Evolutionary conservation across 2,888 invertebrate species (phyloP).

Genomic region (Cataglyphis rosenhaueri): DNA sequence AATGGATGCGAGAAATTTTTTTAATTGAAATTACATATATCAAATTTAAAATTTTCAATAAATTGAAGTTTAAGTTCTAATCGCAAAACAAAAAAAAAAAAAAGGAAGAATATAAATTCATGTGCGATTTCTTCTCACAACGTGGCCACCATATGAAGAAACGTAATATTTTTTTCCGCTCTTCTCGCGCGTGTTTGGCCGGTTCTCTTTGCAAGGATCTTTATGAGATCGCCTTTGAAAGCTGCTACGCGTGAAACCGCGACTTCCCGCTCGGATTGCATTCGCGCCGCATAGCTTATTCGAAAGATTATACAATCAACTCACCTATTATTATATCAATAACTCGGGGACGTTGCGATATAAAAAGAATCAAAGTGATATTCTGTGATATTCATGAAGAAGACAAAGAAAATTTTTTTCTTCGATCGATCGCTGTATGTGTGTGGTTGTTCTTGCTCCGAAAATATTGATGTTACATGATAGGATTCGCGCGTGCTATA

Average conservation of each 20-base stretch:
- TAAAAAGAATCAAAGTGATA: background rate
- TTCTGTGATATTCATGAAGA: background rate
- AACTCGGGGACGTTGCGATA: background rate
- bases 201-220: slow-evolving; percentile 1
- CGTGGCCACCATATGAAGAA: background rate
- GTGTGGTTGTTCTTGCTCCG: background rate
- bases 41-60: background rate
- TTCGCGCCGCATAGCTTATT: background rate
- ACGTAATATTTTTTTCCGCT: slow-evolving; percentile 9
- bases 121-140: background rate
- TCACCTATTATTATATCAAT: slow-evolving; percentile 12
- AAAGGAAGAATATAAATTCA: background rate
- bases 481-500: background rate
- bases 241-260: slow-evolving; percentile 23
- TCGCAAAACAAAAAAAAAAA: background rate
- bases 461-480: background rate
- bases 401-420: background rate
- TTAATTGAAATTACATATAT: background rate
- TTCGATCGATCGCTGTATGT: background rate
- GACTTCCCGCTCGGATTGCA: slow-evolving; percentile 4
- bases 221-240: slow-evolving; percentile 3
- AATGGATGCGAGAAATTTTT: background rate
- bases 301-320: slow-evolving; percentile 32
- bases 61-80: background rate
- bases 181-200: background rate